Base-by-base conservation (phyloP, 64 coral and sea anemone genomes). In the Stylophora pistillata region DNA sequence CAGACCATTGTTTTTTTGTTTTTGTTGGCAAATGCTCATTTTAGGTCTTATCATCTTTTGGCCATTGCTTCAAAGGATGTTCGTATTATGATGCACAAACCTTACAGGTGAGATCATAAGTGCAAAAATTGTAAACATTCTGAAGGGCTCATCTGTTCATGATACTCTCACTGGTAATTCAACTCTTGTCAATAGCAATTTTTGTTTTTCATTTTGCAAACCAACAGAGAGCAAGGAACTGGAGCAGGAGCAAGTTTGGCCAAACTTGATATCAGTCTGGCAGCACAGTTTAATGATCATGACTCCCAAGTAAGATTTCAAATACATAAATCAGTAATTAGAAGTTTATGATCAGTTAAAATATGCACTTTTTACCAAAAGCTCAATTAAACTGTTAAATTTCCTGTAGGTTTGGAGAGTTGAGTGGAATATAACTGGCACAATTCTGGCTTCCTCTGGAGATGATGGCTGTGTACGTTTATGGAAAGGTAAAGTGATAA, bases 31-130 rank as follows among this genome's bases (percentile, higher is more conserved):
- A n/a, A 7, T 31, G 13, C 30, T 37, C 16, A 74, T 74, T 9
- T 66, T 66, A 98, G 95, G 73, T 98, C 95, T 2, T 94, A 98
- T 37, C 95, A 98, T 66, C 86, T 98, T 16, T 60, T 98, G 53
- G 92, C 92, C 15, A 98, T 98, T 81, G 95, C 95, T 79, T 98
- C 92, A 3, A 98, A 98, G 30, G 95, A 98, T 94, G 95, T 98
- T 16, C 88, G 92, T 16, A 98, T 98, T 31, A 94, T 94, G 79
- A 98, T 90, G 76, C 87, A 94, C 3, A 94, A 92, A 66, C 95
- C 92, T 1, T 89, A 83, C 80, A 86, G 95, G 95, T 98, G 89
- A 90, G 78, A 10, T 56, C 37, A 47, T 7, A 3, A 47, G 37
- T 47, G 7, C 7, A 47, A 47, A 47, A 15, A 17, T 62, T 47